Base-by-base conservation (phyloP, 2,888 invertebrate genomes). In the Amblyteles armatorius region DNA sequence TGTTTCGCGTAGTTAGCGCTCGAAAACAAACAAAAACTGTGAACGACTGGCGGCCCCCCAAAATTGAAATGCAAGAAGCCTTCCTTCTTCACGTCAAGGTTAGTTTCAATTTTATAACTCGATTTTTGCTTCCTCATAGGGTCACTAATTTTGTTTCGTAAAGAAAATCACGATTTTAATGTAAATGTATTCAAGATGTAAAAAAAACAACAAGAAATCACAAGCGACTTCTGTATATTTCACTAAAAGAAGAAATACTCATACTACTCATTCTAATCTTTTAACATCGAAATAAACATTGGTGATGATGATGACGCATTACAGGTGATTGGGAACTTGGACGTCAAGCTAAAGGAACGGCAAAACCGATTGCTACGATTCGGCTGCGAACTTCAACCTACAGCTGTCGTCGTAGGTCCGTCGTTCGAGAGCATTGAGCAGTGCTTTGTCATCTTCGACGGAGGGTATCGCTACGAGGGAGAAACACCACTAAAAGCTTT, bases 321-420 rank as follows among this genome's bases (percentile, higher is more conserved):
- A 67, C 76, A 67, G 76, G 67, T 67, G 26, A 65, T 76, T n/a
- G 76, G 76, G 52, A 52, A 76, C 50, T 76, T 65, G 26, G 76
- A 76, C 36, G 65, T 67, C 13, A 76, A 76, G 33, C 76, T 76
- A n/a, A 50, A 67, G n/a, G 63, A 76, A 65, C 74, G 74, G n/a
- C 74, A 65, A 33, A 19, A n/a, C 3, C 60, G 74, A 3, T 36
- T 76, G 9, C 2, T 50, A 9, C 74, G 74, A 76, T 76, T 76
- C 22, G 63, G 65, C 16, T 76, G 74, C 33, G 65, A 76, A 65
- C 50, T 76, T n/a, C 74, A 76, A 50, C 63, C 74, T 50, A 4
- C 50, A 48, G 63, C 33, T 13, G 74, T 50, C 40, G 63, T 76
- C 50, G 63, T 76, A n/a, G 74, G 74, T 16, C 63, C 65, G 29